Evolutionary conservation across 1,140 invertebrate species (phyloP), one percentile per base, ranked within the genome.

Genomic region (Apis laboriosa): DNA sequence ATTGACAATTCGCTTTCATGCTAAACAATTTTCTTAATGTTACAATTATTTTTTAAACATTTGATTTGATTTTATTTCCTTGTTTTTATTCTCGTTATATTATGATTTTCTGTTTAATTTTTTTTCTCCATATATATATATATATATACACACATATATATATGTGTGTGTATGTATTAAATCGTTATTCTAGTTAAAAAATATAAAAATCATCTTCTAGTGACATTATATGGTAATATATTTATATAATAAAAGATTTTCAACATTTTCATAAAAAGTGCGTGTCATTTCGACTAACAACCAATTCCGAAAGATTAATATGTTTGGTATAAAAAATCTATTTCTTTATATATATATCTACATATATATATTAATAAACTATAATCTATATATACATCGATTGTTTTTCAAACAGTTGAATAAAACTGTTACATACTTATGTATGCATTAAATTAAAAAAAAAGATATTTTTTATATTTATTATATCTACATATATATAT

Each of bases 161-260:
- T 24, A 24, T 24, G 0, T 43, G 0, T 43, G 5, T 43, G 5
- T 43, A 4, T 7, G 5, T 43, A 43, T 43, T 43, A 43, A 43
- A 43, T 43, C 34, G 5, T 49, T 68, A 68, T 80, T 88, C 66
- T 83, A 66, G 77, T 86, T 87, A 77, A 71, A 77, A 43, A 43
- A 13, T n/a, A 21, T 21, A 55, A 28, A 88, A 81, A 76, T 85
- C 70, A 84, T 80, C 77, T 76, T 89, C 89, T 86, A 86, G 77
- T 88, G 91, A 90, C 80, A 88, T 89, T 92, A 90, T 91, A 87
- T 92, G 90, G 92, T 92, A 90, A 93, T 92, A 93, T 92, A 92
- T 92, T 93, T 92, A 92, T 92, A 87, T 66, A 92, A 92, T 92
- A 91, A 93, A 92, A 84, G 75, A 89, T 86, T 61, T 53, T 71